These are phyloP conservation scores for Ptychoptera contaminata DNA, from an alignment of 2,888 invertebrate genomes.

Conservation along the genomic window DNA sequence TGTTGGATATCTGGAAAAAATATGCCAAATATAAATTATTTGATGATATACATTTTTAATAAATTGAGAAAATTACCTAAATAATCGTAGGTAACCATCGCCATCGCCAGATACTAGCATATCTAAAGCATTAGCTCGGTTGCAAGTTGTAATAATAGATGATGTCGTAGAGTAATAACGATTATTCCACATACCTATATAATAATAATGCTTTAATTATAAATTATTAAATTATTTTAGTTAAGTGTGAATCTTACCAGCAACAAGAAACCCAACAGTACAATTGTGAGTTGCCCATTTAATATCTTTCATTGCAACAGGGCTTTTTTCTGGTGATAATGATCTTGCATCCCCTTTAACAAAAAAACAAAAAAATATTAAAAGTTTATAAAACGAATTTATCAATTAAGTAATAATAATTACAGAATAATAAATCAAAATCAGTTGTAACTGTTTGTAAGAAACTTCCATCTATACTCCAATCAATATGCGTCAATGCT, in stretches of 20 bases:
- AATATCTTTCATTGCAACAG: slow-evolving; percentile 77
- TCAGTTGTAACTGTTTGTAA: slow-evolving; percentile 82
- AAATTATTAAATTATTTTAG: background rate
- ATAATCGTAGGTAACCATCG: slow-evolving; percentile 74
- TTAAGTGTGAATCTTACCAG: slow-evolving; percentile 38
- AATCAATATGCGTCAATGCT: slow-evolving; percentile 72
- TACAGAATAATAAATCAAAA: slow-evolving; percentile 77
- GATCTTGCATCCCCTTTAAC: slow-evolving; percentile 88
- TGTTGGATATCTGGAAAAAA: slow-evolving; percentile 55
- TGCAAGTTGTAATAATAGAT: slow-evolving; percentile 65
- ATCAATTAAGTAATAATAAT: slow-evolving; percentile 28
- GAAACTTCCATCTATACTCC: slow-evolving; percentile 79
- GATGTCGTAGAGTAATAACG: slow-evolving; percentile 74
- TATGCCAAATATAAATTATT: background rate
- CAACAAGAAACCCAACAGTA: slow-evolving; percentile 72
- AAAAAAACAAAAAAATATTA: slow-evolving; percentile 16
- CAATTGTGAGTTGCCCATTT: slow-evolving; percentile 82
- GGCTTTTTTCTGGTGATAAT: slow-evolving; percentile 72
- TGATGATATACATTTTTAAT: slow-evolving; percentile 1
- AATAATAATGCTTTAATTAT: slow-evolving; percentile 24
- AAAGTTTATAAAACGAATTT: slow-evolving; percentile 2
- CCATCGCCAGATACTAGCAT: slow-evolving; percentile 72
- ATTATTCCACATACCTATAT: slow-evolving; percentile 64
- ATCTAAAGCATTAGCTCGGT: slow-evolving; percentile 70
- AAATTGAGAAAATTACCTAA: slow-evolving; percentile 38